These are phyloP conservation scores for Upupa epops DNA, from an alignment of 2,113 vertebrate genomes.

Conservation along the genomic window DNA sequence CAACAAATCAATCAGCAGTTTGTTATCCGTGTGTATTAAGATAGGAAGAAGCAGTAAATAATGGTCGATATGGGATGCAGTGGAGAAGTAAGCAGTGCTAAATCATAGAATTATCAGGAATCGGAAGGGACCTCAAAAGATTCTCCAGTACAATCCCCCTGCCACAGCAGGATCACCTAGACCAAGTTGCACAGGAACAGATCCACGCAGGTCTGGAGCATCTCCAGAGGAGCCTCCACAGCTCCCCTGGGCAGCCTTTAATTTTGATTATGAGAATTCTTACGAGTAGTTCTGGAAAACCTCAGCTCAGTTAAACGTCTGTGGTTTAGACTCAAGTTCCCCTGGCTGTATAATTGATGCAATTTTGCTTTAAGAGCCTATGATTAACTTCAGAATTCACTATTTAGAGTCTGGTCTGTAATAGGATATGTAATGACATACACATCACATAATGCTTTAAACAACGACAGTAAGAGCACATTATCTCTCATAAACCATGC, in stretches of 20 bases:
- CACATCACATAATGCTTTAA: not conserved
- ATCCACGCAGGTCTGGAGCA: no score
- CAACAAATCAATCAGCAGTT: not conserved
- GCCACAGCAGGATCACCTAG: not conserved
- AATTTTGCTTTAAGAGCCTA: not conserved
- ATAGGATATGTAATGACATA: not conserved
- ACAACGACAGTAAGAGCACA: not conserved
- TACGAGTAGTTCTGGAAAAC: not conserved
- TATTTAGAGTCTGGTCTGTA: not conserved
- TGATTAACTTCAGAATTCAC: conserved; percentile 3
- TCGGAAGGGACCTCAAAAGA: no score
- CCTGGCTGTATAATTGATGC: not conserved
- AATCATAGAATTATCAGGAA: no score
- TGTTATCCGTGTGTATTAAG: not conserved
- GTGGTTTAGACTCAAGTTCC: not conserved
- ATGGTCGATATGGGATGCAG: not conserved
- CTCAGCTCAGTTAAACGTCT: not conserved
- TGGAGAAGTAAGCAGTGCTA: not conserved
- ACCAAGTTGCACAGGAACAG: no score
- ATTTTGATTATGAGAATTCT: not conserved
- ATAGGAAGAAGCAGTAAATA: not conserved
- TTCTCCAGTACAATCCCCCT: not conserved
- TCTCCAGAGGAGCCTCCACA: no score
- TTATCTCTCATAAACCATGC: not conserved
- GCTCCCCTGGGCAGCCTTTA: no score